Base-by-base conservation (phyloP, 2,113 vertebrate genomes). In the Peromyscus leucopus region DNA sequence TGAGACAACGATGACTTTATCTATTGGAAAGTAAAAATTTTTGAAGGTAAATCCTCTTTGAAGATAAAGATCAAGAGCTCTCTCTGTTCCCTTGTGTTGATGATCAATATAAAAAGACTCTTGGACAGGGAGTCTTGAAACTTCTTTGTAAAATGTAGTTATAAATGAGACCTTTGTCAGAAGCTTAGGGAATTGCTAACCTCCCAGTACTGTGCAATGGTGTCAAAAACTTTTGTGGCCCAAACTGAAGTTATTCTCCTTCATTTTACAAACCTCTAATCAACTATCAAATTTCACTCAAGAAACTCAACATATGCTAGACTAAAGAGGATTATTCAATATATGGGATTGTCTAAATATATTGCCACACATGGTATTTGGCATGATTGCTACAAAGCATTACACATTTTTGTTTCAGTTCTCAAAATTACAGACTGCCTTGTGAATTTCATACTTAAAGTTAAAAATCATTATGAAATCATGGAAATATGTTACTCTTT, bases 381-480 rank as follows among this genome's bases (percentile, higher is more conserved):
- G 65, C 33, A 12, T 59, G 21, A 92, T 39, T 96, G 59, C 82
- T 89, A 72, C 39, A 96, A 91, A 97, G 46, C 33, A 39, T 93
- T 85, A n/a, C 3, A 95, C 26, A 84, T 92, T 97, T 97, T 91
- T 79, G 57, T 91, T 55, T 96, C 94, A 92, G 4, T 97, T 96
- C 48, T 95, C 86, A 96, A 93, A 96, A 93, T 21, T 94, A 92
- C 1, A 71, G 83, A 89, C 61, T 42, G 89, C 65, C 1, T n/a
- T 97, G 89, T 93, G 95, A 79, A 48, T 97, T 95, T 89, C 88
- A 69, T 97, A 89, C 55, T 96, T 96, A 95, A 95, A 94, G 63
- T 86, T 96, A 93, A 97, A 98, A 96, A 94, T 97, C 17, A 90
- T 94, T 83, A 88, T 21, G n/a, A 85, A 97, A 97, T 63, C 7